Base-by-base conservation (phyloP, 2,113 vertebrate genomes). In the Caranx ignobilis region DNA sequence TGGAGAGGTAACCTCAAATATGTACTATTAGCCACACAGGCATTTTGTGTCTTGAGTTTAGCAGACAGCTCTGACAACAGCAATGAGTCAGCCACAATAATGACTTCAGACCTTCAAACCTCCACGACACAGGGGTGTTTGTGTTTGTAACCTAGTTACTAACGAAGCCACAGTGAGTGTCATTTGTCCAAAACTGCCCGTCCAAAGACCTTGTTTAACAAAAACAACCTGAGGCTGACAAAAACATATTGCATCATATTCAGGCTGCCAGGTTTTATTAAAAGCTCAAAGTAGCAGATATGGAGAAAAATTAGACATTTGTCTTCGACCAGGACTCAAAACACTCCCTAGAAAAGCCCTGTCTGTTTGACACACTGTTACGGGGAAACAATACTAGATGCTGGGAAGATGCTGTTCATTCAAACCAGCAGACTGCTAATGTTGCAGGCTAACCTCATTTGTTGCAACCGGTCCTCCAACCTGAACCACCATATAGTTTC, bases 51-150 rank as follows among this genome's bases (percentile, higher is more conserved):
- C 47, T 55, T 54, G 52, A 61, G 43, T 79, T 78, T 71, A 57
- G 54, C 19, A 64, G 52, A 77, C 57, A 79, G 76, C 61, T 72
- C 37, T 32, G n/a, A n/a, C 52, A 7, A 56, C 31, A 60, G 56
- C 57, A 48, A 66, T 86, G 88, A 90, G 66, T 90, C 83, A 87
- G 71, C 37, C 32, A 1, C 54, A 35, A 81, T 77, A 82, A 85
- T 75, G 74, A 80, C 43, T 74, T 41, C 61, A 37, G 69, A 80
- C 75, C 57, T 70, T 75, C 71, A 79, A 79, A 32, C 47, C 54
- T 75, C 54, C 21, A 18, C 7, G 2, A 73, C 45, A 7, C 61
- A 19, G 19, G 52, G 61, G 50, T 55, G 31, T 54, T 70, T 73
- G 18, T 68, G 16, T 85, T 62, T 75, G 26, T 82, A 70, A 71